phyloP scores from a whole-genome alignment of 53 echinoderm and acorn worm genomes.

The Henricia sp. region DNA sequence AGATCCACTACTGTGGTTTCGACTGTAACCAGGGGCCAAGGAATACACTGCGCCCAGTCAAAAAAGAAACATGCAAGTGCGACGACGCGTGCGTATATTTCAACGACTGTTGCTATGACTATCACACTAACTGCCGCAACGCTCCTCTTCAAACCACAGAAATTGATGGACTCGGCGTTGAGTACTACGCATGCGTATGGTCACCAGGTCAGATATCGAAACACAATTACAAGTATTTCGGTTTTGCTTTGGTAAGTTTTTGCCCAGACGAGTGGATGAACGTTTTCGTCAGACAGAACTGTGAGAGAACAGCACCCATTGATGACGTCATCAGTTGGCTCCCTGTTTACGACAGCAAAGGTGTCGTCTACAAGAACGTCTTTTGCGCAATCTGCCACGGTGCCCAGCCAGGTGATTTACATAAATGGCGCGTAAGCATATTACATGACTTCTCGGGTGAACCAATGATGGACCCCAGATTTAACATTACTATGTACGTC shows the following conservation, averaged over 20 bases:
- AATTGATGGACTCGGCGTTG: neutral
- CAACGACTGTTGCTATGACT: conserved; percentile 73
- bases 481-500: neutral
- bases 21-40: conserved; percentile 12
- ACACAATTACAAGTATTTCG: neutral
- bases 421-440: conserved; percentile 22
- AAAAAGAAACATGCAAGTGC: conserved; percentile 55
- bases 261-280: conserved; percentile 6
- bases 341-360: conserved; percentile 66
- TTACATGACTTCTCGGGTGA: neutral
- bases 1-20: conserved; percentile 5
- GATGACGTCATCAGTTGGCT: conserved; percentile 70
- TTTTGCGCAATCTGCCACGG: conserved; percentile 80
- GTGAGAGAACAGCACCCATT: conserved; percentile 27
- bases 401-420: neutral
- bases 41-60: neutral
- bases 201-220: neutral
- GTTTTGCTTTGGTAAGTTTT: conserved; percentile 36
- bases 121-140: conserved; percentile 8
- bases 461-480: neutral
- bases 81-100: conserved; percentile 58
- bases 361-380: conserved; percentile 67
- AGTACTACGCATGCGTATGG: conserved; percentile 16
- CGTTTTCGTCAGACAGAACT: neutral
- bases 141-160: neutral